Base-by-base conservation (phyloP, 1,140 invertebrate species). In the Neodiprion lecontei region DNA sequence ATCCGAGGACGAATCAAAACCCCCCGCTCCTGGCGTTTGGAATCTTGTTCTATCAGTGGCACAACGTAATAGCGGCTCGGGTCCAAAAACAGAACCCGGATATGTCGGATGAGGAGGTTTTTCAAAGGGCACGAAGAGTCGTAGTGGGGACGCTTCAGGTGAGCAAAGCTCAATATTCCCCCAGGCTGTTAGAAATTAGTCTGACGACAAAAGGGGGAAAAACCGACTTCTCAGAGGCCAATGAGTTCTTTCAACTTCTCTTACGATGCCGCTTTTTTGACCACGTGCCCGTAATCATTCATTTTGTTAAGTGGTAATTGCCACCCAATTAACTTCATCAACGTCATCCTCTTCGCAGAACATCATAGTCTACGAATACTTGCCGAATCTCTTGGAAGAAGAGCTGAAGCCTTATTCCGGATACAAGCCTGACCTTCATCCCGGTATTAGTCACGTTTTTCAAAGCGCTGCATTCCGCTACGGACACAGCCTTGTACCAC, bases 401-500 rank as follows among this genome's bases (percentile, higher is more conserved):
- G 81, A 91, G 7, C 82, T 96, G 12, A 90, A 91, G 0, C 77
- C 90, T 0, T 98, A 97, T 80, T 80, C 87, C 1, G 95, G 96
- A 0, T 99, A 99, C 87, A 95, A 96, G 71, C 91, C 96, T 7
- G 96, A 98, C 81, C 90, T 98, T 1, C 97, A 99, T 87, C 98
- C 98, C 0, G 98, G 98, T 14, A 93, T 99, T 53, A 96, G 96
- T 10, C 98, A 99, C 81, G 95, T 97, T n/a, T 99, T 99, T 84
- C 98, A 99, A 79, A 96, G 96, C 47, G 97, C 98, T 0, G 98
- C 98, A 1, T 99, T 99, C 87, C 92, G 98, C 10, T 99, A 98
- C 84, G 98, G 98, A 0, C 98, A 99, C 82, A 98, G 98, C 0
- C 90, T 98, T 69, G 97, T 98, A 66, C 97, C 98, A 1, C 97